These are phyloP conservation scores for Orius insidiosus DNA, from an alignment of 1,140 invertebrate genomes.

Conservation along the genomic window DNA sequence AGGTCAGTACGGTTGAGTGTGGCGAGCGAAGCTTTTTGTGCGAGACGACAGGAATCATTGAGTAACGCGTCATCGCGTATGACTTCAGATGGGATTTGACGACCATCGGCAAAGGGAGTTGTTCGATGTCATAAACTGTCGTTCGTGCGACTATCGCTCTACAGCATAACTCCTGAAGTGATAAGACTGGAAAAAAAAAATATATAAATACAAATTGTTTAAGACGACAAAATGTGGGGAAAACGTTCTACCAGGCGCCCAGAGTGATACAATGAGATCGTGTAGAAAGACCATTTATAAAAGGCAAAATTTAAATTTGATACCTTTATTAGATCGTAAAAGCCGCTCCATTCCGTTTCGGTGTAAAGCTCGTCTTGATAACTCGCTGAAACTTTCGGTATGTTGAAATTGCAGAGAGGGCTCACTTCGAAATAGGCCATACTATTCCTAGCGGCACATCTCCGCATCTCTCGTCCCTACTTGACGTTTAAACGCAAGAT, in stretches of 20 bases:
- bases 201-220: too few relatives aligned
- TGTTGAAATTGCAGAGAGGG: conserved; percentile 91
- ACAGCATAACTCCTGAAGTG: conserved; percentile 87
- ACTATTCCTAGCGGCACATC: conserved; percentile 78
- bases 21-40: conserved; percentile 27
- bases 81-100: conserved; percentile 91
- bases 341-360: conserved; percentile 92
- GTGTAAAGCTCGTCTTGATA: conserved; percentile 83
- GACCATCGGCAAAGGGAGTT: conserved; percentile 74
- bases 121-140: conserved; percentile 88
- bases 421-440: conserved; percentile 98
- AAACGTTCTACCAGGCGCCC: too few relatives aligned
- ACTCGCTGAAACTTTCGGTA: conserved; percentile 90
- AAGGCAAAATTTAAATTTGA: too few relatives aligned
- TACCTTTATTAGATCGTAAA: conserved; percentile 92
- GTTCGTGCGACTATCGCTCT: conserved; percentile 83
- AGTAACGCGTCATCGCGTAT: conserved; percentile 71
- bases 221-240: too few relatives aligned
- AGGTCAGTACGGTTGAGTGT: conserved; percentile 26
- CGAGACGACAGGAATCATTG: conserved; percentile 34
- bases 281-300: too few relatives aligned
- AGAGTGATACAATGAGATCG: too few relatives aligned
- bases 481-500: conserved; percentile 90
- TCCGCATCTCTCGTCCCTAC: conserved; percentile 81
- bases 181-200: conserved; percentile 55